Evolutionary conservation across 2,888 invertebrate genomes (phyloP).

Genomic region (Andrena dorsata): DNA sequence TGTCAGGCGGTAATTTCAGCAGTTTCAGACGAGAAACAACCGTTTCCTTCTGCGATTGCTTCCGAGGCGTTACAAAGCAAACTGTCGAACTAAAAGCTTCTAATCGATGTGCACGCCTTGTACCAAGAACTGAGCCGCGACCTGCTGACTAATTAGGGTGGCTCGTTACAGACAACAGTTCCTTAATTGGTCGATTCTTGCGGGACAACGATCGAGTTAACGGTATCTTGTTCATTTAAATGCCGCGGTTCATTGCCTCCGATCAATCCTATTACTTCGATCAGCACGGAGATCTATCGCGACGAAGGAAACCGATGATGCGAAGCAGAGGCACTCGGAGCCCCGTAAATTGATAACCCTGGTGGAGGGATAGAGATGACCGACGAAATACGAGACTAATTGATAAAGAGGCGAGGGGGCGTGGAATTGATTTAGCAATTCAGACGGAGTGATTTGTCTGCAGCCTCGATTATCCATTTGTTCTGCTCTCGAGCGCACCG

Average conservation of each 20-base stretch:
- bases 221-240: conserved; percentile 42
- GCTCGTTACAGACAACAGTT: conserved; percentile 54
- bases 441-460: conserved; percentile 27
- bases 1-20: background rate
- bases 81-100: conserved; percentile 18
- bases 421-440: background rate
- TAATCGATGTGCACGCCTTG: conserved; percentile 26
- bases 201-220: conserved; percentile 53
- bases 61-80: background rate
- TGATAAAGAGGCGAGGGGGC: background rate
- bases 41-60: background rate
- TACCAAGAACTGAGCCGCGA: conserved; percentile 18
- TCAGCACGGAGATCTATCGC: background rate
- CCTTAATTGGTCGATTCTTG: conserved; percentile 63
- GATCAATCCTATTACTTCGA: conserved; percentile 5
- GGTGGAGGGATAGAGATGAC: background rate
- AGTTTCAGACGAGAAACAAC: background rate
- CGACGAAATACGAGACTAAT: background rate
- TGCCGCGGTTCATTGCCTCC: conserved; percentile 24
- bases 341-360: background rate
- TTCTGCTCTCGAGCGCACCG: conserved; percentile 45
- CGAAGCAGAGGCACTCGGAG: background rate
- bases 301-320: background rate
- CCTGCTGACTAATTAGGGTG: conserved; percentile 55
- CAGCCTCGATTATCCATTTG: conserved; percentile 63